Evolutionary conservation across 2,888 invertebrate species (phyloP), one percentile per base, ranked within the genome.

Genomic region (Andrena minutula): DNA sequence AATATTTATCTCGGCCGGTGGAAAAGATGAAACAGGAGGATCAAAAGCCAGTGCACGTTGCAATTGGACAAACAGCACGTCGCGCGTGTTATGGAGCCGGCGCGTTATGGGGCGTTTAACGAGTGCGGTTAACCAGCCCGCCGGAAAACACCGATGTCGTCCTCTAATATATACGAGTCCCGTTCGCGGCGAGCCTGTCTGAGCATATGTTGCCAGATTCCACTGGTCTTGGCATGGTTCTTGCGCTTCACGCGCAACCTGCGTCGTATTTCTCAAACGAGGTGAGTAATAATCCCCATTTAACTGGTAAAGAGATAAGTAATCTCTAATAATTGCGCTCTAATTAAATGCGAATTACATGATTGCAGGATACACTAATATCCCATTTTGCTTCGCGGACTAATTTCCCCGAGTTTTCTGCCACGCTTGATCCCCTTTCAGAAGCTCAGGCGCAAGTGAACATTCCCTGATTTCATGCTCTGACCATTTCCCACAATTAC

Each of bases 41-140:
- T 56, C n/a, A 75, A 70, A 76, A 80, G 77, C 79, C 82, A 78
- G 78, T 83, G 82, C 82, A 84, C 84, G 84, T 86, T 51, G 56
- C 61, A 72, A 75, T 83, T 83, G 79, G 65, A 75, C 74, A 69
- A 74, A 76, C 71, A 89, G 85, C 87, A 88, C 85, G 89, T 86
- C 89, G 82, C 79, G 89, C 28, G 85, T 68, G 79, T 80, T 83
- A 80, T 74, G 71, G 85, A 64, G 89, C 88, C 89, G 91, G 90
- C 91, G 92, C 91, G 92, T 92, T 93, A 92, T 90, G 92, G 92
- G 90, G 89, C 92, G 93, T 93, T 93, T 94, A 94, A 94, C 93
- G 93, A 93, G 93, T 91, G 93, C 90, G 94, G 94, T 93, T 93
- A 92, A 94, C 94, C 94, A 89, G 86, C 86, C 87, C 89, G 91